These are phyloP conservation scores for Cassiopea andromeda DNA, from an alignment of 30 jellyfish, hydroid and myxozoan species.

Conservation along the genomic window DNA sequence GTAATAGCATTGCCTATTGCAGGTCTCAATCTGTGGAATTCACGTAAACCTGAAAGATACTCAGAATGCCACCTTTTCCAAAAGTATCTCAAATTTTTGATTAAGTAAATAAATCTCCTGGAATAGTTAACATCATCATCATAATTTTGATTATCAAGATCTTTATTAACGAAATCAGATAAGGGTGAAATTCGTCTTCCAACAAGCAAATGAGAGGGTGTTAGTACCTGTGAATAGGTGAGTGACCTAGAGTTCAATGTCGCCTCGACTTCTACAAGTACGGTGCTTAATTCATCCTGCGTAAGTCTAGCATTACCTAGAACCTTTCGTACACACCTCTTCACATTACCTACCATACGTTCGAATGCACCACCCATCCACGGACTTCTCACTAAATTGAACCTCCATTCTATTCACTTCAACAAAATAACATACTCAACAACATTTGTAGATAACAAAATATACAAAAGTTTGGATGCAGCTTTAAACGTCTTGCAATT, in stretches of 20 bases:
- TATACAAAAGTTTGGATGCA: background rate
- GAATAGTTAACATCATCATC: background rate
- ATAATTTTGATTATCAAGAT: background rate
- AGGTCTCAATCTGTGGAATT: constrained; percentile 7
- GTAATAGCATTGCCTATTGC: background rate
- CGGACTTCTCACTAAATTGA: constrained; percentile 23
- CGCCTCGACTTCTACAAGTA: constrained; percentile 26
- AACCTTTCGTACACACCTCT: constrained; percentile 39
- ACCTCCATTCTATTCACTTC: constrained; percentile 14
- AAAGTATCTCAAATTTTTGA: constrained; percentile 23
- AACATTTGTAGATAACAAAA: background rate
- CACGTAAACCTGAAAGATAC: constrained; percentile 45
- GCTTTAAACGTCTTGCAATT: constrained; percentile 40
- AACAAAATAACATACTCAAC: background rate
- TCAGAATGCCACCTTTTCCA: constrained; percentile 56
- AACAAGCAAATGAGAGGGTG: constrained; percentile 30
- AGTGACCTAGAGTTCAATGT: constrained; percentile 29
- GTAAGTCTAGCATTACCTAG: constrained; percentile 11
- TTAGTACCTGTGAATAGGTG: constrained; percentile 4
- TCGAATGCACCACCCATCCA: constrained; percentile 56
- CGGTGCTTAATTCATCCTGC: constrained; percentile 29
- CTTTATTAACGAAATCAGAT: constrained; percentile 1
- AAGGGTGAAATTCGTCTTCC: constrained; percentile 31
- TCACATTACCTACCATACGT: constrained; percentile 26
- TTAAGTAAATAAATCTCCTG: constrained; percentile 10